Percentiles rank a stretch among this genome's conserved stretches.
Conservation (phyloP, 2,113 vertebrate genomes). For the Panurus biarmicus region DNA sequence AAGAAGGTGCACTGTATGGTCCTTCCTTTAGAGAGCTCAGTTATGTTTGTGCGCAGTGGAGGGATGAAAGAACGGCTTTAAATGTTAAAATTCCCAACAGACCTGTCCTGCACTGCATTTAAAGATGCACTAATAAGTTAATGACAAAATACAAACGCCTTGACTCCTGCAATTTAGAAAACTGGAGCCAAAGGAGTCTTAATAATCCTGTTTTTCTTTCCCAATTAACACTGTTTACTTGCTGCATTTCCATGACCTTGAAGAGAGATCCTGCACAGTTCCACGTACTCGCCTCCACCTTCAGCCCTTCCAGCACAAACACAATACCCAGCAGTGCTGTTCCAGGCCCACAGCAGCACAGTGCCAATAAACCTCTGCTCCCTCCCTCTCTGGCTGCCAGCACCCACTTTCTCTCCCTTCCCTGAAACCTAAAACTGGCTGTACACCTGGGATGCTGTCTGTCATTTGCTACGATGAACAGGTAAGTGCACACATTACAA, state of each 20-base stretch:
- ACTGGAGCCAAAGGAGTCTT: background rate
- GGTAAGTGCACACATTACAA: background rate
- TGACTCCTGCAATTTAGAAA: conserved; percentile 17
- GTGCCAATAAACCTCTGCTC: background rate
- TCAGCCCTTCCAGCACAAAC: background rate
- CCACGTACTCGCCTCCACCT: background rate
- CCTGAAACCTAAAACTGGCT: background rate
- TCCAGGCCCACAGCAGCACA: background rate
- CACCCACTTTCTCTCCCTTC: background rate
- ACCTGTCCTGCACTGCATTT: background rate
- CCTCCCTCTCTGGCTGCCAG: background rate
- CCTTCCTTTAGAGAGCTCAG: background rate
- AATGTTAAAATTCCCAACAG: background rate
- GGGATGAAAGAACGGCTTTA: background rate
- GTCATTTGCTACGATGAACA: background rate
- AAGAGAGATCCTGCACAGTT: background rate
- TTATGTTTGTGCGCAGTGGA: background rate
- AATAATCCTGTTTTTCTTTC: conserved; percentile 20
- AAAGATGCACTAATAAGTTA: background rate
- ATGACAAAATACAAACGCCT: background rate
- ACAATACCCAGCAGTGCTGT: background rate
- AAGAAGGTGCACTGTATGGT: background rate
- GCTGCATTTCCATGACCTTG: conserved; percentile 8
- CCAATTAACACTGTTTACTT: conserved; percentile 16
- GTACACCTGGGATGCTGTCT: background rate